Evolutionary conservation across 2,113 vertebrate genomes (phyloP).

Genomic region (Emydocephalus ijimae): DNA sequence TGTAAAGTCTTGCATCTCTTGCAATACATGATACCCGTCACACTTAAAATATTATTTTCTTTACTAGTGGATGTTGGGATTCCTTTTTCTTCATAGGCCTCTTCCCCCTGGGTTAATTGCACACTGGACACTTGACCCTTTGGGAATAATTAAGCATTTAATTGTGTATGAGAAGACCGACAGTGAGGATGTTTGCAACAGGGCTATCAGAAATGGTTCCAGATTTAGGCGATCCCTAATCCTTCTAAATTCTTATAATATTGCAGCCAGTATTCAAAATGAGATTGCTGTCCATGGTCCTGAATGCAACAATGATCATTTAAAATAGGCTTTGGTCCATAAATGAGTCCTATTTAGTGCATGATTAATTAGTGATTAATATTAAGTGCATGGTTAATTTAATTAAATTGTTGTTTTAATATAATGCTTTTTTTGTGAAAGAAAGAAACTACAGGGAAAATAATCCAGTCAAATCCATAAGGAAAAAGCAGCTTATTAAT

Average conservation of each 20-base stretch:
- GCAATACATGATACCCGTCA: not conserved
- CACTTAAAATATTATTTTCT: not conserved
- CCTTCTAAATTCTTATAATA: not conserved
- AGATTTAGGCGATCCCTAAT: not conserved
- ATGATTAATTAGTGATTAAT: no score
- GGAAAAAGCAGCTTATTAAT: not conserved
- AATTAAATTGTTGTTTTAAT: not conserved
- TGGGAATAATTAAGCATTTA: not conserved
- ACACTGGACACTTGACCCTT: not conserved
- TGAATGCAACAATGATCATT: conserved; percentile 29
- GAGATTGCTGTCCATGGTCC: not conserved
- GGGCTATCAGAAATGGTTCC: not conserved
- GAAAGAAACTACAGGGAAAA: not conserved
- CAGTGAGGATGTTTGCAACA: not conserved
- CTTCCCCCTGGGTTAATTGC: not conserved
- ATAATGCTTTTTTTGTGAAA: not conserved
- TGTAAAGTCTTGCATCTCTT: conserved; percentile 18
- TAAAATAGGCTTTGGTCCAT: conserved; percentile 15
- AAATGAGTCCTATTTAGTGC: not conserved
- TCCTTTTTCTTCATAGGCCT: not conserved
- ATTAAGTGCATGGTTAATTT: not conserved
- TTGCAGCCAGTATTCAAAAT: not conserved
- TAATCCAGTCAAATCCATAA: not conserved
- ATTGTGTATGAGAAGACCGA: not conserved
- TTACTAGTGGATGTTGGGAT: not conserved